These are phyloP conservation scores for Patiria miniata DNA, from an alignment of 35 echinoderm and acorn worm species.

Conservation along the genomic window DNA sequence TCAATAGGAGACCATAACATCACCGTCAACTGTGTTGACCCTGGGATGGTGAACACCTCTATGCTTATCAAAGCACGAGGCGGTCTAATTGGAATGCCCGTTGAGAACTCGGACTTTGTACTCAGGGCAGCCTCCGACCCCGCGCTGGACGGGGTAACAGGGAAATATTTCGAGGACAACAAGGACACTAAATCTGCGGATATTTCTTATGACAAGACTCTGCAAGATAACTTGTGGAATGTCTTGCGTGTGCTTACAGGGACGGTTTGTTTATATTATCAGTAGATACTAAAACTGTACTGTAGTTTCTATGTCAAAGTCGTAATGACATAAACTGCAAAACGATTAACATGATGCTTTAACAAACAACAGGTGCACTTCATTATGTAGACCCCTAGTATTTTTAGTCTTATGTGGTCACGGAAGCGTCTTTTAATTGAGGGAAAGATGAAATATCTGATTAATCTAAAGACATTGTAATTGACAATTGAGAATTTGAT, in stretches of 20 bases:
- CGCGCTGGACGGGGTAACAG: slow-evolving; percentile 62
- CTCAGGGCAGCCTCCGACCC: slow-evolving; percentile 66
- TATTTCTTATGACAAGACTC: slow-evolving; percentile 65
- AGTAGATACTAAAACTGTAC: too few relatives aligned
- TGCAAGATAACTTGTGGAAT: slow-evolving; percentile 68
- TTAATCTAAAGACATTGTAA: too few relatives aligned
- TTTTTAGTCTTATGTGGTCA: too few relatives aligned
- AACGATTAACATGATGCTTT: too few relatives aligned
- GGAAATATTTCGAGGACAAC: slow-evolving; percentile 82
- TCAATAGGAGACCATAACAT: slow-evolving; percentile 42
- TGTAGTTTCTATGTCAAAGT: too few relatives aligned
- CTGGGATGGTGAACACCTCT: slow-evolving; percentile 93
- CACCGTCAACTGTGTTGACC: slow-evolving; percentile 79
- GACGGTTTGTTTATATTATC: slow-evolving; percentile 32
- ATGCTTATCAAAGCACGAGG: slow-evolving; percentile 69
- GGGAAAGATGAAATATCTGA: too few relatives aligned
- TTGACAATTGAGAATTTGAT: too few relatives aligned
- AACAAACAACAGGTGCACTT: too few relatives aligned
- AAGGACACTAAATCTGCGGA: slow-evolving; percentile 31
- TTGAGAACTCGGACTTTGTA: slow-evolving; percentile 74
- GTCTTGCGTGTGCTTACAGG: slow-evolving; percentile 73
- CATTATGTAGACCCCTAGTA: too few relatives aligned
- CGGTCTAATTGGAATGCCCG: slow-evolving; percentile 51
- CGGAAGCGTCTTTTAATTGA: too few relatives aligned
- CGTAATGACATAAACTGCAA: too few relatives aligned